Percentiles rank a stretch among this genome's conserved stretches.
phyloP scores from a whole-genome alignment of 2,888 invertebrate species.

The Encarsia formosa region DNA sequence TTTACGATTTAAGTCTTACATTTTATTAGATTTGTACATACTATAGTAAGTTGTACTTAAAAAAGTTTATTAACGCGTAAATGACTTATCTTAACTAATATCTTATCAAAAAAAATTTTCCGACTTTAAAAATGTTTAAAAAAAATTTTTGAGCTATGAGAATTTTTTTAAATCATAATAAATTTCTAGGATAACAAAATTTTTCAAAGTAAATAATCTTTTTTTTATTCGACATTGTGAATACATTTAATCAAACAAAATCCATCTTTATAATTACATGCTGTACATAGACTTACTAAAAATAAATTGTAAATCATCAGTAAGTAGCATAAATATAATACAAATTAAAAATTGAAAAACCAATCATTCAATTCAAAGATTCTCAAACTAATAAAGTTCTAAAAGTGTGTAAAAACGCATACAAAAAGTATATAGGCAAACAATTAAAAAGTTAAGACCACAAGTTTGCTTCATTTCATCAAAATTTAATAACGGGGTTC shows the following conservation, averaged over 20 bases:
- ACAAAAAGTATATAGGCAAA: constrained; percentile 8
- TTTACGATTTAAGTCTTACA: too few species aligned
- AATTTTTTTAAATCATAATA: too few species aligned
- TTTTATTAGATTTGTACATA: too few species aligned
- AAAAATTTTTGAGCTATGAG: too few species aligned
- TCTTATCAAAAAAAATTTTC: too few species aligned
- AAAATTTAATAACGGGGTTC: neutral
- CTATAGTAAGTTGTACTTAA: too few species aligned
- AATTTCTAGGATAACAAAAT: too few species aligned
- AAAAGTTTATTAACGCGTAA: too few species aligned
- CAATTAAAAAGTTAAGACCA: constrained; percentile 5
- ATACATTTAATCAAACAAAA: neutral
- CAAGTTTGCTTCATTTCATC: constrained; percentile 4
- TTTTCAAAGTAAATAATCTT: neutral
- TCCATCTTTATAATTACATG: neutral
- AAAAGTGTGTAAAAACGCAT: constrained; percentile 13
- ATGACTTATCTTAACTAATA: too few species aligned
- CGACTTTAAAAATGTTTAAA: too few species aligned
- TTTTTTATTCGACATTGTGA: neutral
- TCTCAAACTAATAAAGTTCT: neutral
- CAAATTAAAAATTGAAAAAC: constrained; percentile 23
- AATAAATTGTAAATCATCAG: constrained; percentile 10
- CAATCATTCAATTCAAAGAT: constrained; percentile 9
- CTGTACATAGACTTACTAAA: neutral
- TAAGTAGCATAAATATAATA: constrained; percentile 10